Evolutionary conservation across 2,113 vertebrate species (phyloP).

Genomic region (Montifringilla adamsi): DNA sequence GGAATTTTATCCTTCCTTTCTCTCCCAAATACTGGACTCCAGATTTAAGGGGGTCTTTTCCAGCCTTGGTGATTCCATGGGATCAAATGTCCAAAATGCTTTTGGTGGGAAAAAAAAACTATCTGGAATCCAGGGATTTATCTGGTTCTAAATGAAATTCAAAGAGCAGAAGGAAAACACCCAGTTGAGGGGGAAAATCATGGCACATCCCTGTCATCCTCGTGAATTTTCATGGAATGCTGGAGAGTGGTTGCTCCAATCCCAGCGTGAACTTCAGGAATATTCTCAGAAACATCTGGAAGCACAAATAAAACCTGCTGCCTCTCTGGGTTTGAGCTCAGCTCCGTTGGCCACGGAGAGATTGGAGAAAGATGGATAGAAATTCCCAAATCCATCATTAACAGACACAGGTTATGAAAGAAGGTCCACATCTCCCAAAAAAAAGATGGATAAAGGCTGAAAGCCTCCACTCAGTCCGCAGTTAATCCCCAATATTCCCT

Average conservation of each 20-base stretch:
- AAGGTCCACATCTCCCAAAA: background rate
- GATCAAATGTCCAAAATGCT: background rate
- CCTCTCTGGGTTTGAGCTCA: background rate
- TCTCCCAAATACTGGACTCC: accelerated
- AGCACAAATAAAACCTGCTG: background rate
- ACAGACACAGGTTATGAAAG: accelerated
- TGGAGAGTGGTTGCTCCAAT: background rate
- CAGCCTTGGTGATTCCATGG: background rate
- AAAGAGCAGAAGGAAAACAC: background rate
- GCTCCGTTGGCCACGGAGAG: background rate
- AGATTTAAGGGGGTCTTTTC: accelerated
- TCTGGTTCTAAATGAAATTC: background rate
- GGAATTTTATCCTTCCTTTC: background rate
- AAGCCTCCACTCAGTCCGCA: background rate
- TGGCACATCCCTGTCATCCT: background rate
- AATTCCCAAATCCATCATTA: background rate
- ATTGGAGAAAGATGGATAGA: background rate
- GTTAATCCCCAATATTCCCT: background rate
- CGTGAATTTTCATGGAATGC: background rate
- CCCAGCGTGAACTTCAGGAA: background rate
- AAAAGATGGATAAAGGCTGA: background rate
- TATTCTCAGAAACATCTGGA: background rate
- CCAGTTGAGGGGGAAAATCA: background rate
- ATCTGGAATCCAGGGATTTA: background rate
- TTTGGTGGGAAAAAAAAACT: background rate